Percentiles rank a stretch among this genome's conserved stretches.
phyloP scores from a whole-genome alignment of 2,888 invertebrate genomes.

The Polietes domitor region DNA sequence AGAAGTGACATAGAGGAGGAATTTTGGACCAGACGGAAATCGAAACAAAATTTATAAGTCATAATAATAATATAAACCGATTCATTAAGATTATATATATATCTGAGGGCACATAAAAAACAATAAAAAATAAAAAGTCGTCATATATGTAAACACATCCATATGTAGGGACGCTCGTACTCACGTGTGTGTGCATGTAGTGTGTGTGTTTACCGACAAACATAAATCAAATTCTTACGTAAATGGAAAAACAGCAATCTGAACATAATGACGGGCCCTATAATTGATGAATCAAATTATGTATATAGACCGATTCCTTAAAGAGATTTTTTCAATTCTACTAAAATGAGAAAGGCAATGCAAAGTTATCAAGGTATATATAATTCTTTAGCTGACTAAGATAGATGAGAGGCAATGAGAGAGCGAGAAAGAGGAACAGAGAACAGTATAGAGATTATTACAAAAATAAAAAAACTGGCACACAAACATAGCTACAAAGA shows the following conservation, averaged over 20 bases:
- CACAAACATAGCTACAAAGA: neutral
- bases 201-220: neutral
- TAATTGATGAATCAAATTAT: neutral
- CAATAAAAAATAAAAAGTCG: neutral
- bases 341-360: neutral
- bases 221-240: neutral
- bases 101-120: neutral
- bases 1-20: neutral
- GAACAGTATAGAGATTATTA: neutral
- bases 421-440: neutral
- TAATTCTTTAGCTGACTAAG: neutral
- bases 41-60: neutral
- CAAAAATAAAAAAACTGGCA: neutral
- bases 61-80: neutral
- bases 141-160: neutral
- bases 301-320: neutral
- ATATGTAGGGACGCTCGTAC: neutral
- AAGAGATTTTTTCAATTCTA: neutral
- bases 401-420: neutral
- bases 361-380: neutral
- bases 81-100: neutral
- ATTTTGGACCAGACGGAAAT: neutral
- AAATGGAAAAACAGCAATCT: neutral
- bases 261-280: neutral
- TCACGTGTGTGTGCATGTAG: neutral